Base-by-base conservation (phyloP, 2,888 invertebrate genomes). In the Hypena proboscidalis region DNA sequence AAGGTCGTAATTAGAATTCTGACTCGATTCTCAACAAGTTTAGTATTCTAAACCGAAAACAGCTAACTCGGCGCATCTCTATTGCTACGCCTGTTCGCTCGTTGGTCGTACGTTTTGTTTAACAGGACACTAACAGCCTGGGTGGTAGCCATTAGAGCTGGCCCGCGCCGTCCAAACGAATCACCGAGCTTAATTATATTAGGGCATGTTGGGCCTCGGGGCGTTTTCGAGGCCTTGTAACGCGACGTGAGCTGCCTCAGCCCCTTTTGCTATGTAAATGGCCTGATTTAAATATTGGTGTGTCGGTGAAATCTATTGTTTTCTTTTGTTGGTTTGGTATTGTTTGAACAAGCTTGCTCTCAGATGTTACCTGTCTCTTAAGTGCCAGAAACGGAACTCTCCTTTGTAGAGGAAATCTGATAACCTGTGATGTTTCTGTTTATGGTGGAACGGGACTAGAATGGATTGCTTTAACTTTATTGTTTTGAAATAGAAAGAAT, bases 271-370 rank as follows among this genome's bases (percentile, higher is more conserved):
- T 40, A 60, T 60, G 57, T 26, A 56, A 61, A 64, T 49, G 11
- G 27, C 14, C 36, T 36, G 33, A 46, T 56, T 64, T 59, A 60
- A 60, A 56, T 60, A 64, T 56, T 64, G 33, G 42, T 43, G 38
- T 46, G 41, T 43, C 27, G 36, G 32, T 47, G 32, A 52, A 51
- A 37, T 47, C 43, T 59, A 44, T 46, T 55, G 22, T 47, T 33
- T 47, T 31, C 42, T 44, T 41, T 58, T 39, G 36, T 29, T 13
- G 41, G 29, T 51, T 43, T 38, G 53, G 40, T 27, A 33, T 41
- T 11, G 17, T 14, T 17, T 25, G 10, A 7, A 13, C 8, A 22
- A 14, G 10, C 9, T 7, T 25, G 26, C 17, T 35, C 5, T 21
- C 13, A 4, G 9, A 25, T 25, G 15, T 33, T 23, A 15, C 23